A percentile compares a stretch with the other conserved stretches of the same genome.
phyloP scores from a whole-genome alignment of 2,113 vertebrate species.

The Casuarius casuarius region DNA sequence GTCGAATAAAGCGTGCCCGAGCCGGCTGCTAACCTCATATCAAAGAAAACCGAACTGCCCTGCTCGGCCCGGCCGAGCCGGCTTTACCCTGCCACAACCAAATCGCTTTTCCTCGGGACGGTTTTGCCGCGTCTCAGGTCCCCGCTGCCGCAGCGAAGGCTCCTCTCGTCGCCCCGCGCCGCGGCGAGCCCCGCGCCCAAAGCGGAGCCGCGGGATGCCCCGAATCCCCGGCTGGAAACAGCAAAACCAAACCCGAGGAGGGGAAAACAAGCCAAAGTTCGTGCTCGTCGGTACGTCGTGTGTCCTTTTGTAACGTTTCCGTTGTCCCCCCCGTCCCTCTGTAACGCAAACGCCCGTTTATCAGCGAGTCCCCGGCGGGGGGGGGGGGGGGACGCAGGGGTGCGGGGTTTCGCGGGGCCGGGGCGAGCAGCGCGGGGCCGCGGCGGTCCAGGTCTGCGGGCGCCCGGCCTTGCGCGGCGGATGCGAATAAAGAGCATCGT shows the following conservation, averaged over 20 bases:
- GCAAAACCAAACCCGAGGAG: neutral
- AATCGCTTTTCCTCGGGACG: neutral
- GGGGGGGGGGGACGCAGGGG: neutral
- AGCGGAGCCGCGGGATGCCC: neutral
- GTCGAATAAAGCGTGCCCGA: no score
- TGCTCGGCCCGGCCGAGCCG: neutral
- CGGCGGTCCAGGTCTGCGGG: neutral
- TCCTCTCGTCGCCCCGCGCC: neutral
- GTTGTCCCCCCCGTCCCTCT: neutral
- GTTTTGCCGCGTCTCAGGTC: neutral
- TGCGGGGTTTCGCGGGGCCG: neutral
- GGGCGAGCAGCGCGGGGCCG: neutral
- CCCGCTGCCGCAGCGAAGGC: neutral
- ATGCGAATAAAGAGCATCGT: constrained; percentile 65
- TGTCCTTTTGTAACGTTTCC: constrained; percentile 7
- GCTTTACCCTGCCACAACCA: neutral
- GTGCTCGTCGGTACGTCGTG: neutral
- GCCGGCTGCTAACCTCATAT: neutral
- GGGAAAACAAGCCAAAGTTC: constrained; percentile 44
- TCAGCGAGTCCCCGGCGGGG: neutral
- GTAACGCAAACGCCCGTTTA: neutral
- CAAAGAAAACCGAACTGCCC: neutral
- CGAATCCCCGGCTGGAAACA: neutral
- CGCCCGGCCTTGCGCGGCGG: neutral
- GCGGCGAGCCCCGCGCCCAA: constrained; percentile 4